These are phyloP conservation scores for Xenus cinereus DNA, from an alignment of 2,113 vertebrate genomes.

Conservation along the genomic window DNA sequence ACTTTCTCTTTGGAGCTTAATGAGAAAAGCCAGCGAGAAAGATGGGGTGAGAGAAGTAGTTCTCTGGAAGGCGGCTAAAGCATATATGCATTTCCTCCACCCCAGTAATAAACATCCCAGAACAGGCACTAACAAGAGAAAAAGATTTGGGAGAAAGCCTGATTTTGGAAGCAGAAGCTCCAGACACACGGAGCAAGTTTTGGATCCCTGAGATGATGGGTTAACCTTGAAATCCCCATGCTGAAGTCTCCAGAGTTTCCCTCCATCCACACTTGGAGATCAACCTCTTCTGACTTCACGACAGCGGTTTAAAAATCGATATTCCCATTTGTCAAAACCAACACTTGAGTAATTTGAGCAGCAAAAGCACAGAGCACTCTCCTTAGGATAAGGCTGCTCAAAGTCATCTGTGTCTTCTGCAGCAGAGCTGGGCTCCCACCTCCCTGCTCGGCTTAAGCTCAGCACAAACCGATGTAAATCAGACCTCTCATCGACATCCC, in stretches of 20 bases:
- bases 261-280: neutral
- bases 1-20: neutral
- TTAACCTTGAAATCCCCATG: neutral
- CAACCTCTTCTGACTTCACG: neutral
- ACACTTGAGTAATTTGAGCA: neutral
- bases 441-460: neutral
- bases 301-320: neutral
- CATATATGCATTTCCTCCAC: accelerated
- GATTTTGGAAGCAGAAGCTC: neutral
- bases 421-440: neutral
- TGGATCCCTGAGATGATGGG: neutral
- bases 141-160: neutral
- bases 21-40: neutral
- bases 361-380: neutral
- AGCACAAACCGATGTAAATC: neutral
- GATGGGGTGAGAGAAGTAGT: accelerated
- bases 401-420: neutral
- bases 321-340: neutral
- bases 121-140: neutral
- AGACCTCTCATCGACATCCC: neutral
- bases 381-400: neutral
- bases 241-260: neutral
- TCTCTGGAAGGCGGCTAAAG: neutral
- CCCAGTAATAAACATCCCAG: neutral
- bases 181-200: neutral